These are phyloP conservation scores for Himantopus leucocephalus DNA, from an alignment of 2,113 vertebrate genomes.

Conservation along the genomic window DNA sequence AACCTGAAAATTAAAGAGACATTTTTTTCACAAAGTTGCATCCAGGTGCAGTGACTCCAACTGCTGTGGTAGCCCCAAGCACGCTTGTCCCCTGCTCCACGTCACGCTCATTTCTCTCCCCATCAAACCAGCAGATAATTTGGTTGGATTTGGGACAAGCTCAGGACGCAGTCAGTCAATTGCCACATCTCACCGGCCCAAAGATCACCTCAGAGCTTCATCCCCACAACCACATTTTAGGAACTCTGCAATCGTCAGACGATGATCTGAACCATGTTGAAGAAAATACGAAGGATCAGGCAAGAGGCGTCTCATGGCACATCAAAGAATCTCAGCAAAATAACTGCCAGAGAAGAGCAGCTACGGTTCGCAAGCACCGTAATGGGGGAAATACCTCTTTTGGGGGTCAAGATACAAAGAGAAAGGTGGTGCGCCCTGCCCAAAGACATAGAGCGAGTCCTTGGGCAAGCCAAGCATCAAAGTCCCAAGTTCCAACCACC, in stretches of 20 bases:
- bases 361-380: neutral
- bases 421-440: neutral
- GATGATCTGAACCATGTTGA: rapidly evolving
- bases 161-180: neutral
- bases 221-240: neutral
- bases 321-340: neutral
- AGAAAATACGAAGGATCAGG: rapidly evolving
- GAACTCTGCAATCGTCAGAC: neutral
- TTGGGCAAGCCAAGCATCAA: neutral
- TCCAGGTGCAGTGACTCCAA: neutral
- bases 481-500: neutral
- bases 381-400: neutral
- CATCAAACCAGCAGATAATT: neutral
- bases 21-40: neutral
- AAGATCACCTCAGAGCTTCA: neutral
- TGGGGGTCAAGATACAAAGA: neutral
- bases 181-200: neutral
- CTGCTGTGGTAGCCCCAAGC: neutral
- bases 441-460: rapidly evolving
- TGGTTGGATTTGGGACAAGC: neutral
- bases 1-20: neutral
- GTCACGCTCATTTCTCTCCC: rapidly evolving
- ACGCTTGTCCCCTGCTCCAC: neutral
- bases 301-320: neutral
- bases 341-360: neutral